Evolutionary conservation across 2,888 invertebrate species (phyloP), one percentile per base, ranked within the genome.

Genomic region (Hesperia comma): DNA sequence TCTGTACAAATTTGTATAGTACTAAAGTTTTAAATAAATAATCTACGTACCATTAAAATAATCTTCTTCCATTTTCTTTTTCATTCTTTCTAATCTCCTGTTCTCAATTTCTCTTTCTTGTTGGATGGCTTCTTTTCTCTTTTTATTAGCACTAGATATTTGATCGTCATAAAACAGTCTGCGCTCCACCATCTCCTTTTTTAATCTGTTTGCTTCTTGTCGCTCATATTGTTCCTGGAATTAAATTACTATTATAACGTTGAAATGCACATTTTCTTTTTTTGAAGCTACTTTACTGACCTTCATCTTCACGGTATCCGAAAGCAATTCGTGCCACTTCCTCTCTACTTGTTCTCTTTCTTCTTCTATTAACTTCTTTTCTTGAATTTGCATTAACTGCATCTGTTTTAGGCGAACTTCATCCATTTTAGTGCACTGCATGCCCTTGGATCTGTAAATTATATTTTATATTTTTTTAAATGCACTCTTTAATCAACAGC

Each of bases 1-100:
- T n/a, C n/a, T n/a, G n/a, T n/a, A n/a, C n/a, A n/a, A n/a, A n/a
- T n/a, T n/a, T n/a, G n/a, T n/a, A n/a, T n/a, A n/a, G n/a, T n/a
- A n/a, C n/a, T n/a, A n/a, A n/a, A n/a, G n/a, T n/a, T n/a, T n/a
- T 46, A 17, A 43, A 46, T 46, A 15, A 17, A 8, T 6, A 17
- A 6, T 46, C 49, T 49, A 46, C 21, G 10, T 75, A 91, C 92
- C 88, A 61, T 88, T 83, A 72, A 78, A 84, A 77, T 91, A 84
- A 71, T 92, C 92, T 66, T 84, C 77, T 68, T 90, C 90, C 88
- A 92, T 88, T 70, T 83, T 90, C 75, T 82, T 82, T 60, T 76
- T 87, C 72, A 90, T 86, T 62, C 73, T 83, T 51, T 90, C 89
- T 10, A 90, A 57, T 58, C 80, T 81, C 63, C 71, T 83, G 63